A percentile compares a stretch with the other conserved stretches of the same genome.
Conservation (phyloP, 2,113 vertebrate species). For the Plecturocebus donacophilus region DNA sequence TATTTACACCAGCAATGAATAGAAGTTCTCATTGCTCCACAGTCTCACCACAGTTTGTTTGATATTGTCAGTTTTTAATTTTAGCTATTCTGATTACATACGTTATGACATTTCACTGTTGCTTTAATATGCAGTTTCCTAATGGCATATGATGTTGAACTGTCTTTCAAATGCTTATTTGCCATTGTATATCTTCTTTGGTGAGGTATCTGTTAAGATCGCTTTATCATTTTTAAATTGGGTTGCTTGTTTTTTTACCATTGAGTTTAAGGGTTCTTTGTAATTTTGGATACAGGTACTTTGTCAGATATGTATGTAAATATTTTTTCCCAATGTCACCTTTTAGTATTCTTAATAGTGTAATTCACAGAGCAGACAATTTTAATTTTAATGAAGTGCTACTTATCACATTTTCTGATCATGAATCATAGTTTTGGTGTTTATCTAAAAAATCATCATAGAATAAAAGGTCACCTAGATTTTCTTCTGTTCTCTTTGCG, state of each 20-base stretch:
- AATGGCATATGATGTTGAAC: not conserved
- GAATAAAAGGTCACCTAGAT: not conserved
- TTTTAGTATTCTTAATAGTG: not conserved
- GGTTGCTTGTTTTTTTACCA: not conserved
- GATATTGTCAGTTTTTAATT: not conserved
- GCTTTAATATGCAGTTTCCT: not conserved
- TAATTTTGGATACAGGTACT: not conserved
- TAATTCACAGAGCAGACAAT: not conserved
- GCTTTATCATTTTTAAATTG: not conserved
- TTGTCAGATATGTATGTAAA: not conserved
- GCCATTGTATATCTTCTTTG: not conserved
- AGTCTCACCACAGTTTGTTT: not conserved
- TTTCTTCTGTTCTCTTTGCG: not conserved
- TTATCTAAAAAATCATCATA: not conserved
- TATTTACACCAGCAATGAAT: not conserved
- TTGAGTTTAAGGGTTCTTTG: not conserved
- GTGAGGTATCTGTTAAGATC: not conserved
- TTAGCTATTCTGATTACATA: not conserved
- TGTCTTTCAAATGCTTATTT: not conserved
- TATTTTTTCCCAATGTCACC: not conserved
- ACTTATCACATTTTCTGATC: not conserved
- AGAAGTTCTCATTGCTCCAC: not conserved
- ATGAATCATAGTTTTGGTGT: not conserved
- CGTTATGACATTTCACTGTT: not conserved
- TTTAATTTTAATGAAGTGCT: not conserved